Base-by-base conservation (phyloP, 2,113 vertebrate genomes). In the Piaya cayana region DNA sequence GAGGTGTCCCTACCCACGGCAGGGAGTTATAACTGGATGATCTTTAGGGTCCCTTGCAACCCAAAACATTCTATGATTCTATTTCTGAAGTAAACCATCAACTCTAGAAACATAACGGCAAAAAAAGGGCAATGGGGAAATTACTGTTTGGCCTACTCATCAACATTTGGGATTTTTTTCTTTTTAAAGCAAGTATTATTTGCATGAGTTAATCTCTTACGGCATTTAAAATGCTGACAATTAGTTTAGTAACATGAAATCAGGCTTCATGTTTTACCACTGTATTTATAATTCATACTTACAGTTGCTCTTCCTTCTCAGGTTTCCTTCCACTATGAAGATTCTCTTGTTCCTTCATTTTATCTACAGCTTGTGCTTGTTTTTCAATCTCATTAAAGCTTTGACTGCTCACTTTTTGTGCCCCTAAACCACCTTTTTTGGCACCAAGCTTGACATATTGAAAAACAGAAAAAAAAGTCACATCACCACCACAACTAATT, bases 371-470 rank as follows among this genome's bases (percentile, higher is more conserved):
- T 91, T 99, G 98, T 22, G 99, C 99, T 83, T 98, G 98, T 80
- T 98, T 99, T 95, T 99, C 99, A 49, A 99, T 98, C 62, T 98
- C 98, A 5, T 95, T 98, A 95, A 99, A 99, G 91, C 97, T 98
- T 42, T 98, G 97, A 42, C 97, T 98, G 88, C 98, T 98, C 47
- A 99, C 98, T 95, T 99, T 99, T 90, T 99, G 99, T 64, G 99
- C 99, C 3, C 99, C 99, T 86, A 99, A 97, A 25, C 99, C 98
- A 16, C 98, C 98, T 90, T 99, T 99, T 86, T 98, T 99, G 83
- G 98, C 96, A 56, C 98, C 98, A 30, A 99, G 93, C 99, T 99
- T 90, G 63, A 96, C 89, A 65, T 32, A 72, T 80, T 43, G 37
- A 52, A 90, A 85, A 85, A 87, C 8, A 82, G 88, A 83, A 84